Evolutionary conservation across 2,113 vertebrate genomes (phyloP).

Genomic region (Epinephelus cyanopodus): DNA sequence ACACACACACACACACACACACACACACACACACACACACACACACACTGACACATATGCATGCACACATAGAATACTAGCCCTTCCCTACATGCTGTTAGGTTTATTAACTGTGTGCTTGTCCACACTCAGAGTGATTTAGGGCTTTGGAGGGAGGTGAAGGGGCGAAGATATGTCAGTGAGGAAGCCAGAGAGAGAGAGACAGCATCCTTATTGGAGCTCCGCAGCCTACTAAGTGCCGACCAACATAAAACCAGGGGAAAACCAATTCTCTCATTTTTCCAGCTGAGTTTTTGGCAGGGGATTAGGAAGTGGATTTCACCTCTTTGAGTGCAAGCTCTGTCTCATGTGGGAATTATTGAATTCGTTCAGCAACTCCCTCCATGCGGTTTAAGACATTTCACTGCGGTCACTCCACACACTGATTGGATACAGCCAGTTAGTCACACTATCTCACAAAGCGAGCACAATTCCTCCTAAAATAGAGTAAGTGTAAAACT

Average conservation of each 20-base stretch:
- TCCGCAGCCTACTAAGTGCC: constrained; percentile 46
- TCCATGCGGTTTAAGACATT: constrained; percentile 52
- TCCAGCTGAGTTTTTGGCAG: constrained; percentile 60
- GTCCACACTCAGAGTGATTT: constrained; percentile 61
- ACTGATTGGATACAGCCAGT: constrained; percentile 66
- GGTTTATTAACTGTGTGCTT: constrained; percentile 68
- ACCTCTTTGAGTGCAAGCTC: constrained; percentile 62
- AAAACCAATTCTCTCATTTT: constrained; percentile 66
- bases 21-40: not conserved
- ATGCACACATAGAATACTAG: not conserved
- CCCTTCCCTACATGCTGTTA: constrained; percentile 42
- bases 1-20: not conserved
- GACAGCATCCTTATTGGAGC: constrained; percentile 36
- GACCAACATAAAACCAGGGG: constrained; percentile 42
- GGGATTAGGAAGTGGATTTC: constrained; percentile 70
- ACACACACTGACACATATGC: not conserved
- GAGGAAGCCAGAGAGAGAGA: constrained; percentile 1
- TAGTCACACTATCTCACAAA: constrained; percentile 66
- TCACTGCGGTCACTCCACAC: constrained; percentile 47
- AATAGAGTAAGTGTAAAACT: constrained; percentile 18
- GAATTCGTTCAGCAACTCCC: constrained; percentile 69
- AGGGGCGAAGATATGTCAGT: constrained; percentile 27
- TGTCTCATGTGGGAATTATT: constrained; percentile 72
- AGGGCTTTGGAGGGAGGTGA: constrained; percentile 52
- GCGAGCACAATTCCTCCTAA: constrained; percentile 16